Evolutionary conservation across 2,888 invertebrate species (phyloP).

Genomic region (Orthosia cruda): DNA sequence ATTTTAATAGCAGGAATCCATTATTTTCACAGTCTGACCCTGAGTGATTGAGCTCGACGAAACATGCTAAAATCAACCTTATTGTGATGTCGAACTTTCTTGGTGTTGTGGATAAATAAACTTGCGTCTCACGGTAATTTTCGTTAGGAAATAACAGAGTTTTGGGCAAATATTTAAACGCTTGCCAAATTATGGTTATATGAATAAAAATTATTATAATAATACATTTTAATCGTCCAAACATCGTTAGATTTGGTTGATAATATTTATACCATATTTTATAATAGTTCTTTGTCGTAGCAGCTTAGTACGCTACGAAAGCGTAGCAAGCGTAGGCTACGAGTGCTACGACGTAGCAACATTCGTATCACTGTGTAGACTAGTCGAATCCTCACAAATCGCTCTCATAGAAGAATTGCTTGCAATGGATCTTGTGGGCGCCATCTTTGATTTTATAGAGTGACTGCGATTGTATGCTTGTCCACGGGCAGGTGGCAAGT

Average conservation of each 20-base stretch:
- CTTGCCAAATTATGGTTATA: no score
- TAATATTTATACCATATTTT: neutral
- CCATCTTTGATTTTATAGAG: no score
- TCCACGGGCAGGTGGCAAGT: no score
- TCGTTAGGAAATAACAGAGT: neutral
- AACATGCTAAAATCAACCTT: neutral
- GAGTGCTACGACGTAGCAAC: conserved; percentile 14
- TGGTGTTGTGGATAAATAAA: conserved; percentile 4
- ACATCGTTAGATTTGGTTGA: no score
- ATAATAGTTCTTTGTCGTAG: neutral
- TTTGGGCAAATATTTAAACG: neutral
- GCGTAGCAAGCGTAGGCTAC: neutral
- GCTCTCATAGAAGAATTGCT: no score
- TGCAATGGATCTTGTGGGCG: no score
- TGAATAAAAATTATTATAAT: neutral
- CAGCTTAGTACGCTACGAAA: neutral
- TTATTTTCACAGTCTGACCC: conserved; percentile 14
- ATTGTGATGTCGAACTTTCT: conserved; percentile 13
- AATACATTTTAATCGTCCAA: neutral
- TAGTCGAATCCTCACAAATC: no score
- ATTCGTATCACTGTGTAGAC: no score
- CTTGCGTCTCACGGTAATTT: neutral
- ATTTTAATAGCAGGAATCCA: conserved; percentile 9
- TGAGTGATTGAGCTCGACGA: neutral
- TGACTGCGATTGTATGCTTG: no score